Evolutionary conservation across 1,140 invertebrate species (phyloP).

Genomic region (Lucilia cuprina): DNA sequence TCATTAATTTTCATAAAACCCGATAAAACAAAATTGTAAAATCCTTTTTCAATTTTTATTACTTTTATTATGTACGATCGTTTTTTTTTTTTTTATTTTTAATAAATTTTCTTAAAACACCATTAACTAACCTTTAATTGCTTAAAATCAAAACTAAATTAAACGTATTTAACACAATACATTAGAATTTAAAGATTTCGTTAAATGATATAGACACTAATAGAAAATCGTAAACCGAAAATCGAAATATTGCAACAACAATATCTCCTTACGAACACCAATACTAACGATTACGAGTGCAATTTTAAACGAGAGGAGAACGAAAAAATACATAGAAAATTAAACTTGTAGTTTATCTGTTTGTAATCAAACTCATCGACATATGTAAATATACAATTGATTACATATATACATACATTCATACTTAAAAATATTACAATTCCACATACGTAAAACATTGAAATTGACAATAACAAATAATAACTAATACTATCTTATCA

Average conservation of each 20-base stretch:
- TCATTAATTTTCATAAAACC: too few species aligned
- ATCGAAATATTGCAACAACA: background rate
- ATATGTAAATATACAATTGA: slow-evolving; percentile 13
- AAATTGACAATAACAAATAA: background rate
- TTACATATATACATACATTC: too few species aligned
- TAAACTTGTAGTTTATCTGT: slow-evolving; percentile 15
- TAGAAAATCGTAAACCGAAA: background rate
- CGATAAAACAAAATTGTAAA: too few species aligned
- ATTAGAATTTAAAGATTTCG: slow-evolving; percentile 34
- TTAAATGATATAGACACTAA: background rate
- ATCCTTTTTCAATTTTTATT: background rate
- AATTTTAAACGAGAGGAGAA: background rate
- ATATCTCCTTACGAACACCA: background rate
- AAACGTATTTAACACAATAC: slow-evolving; percentile 6
- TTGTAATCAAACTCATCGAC: slow-evolving; percentile 31
- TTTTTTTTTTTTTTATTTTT: background rate
- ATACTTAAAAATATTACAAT: too few species aligned
- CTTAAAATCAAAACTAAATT: slow-evolving; percentile 27
- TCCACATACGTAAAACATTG: background rate
- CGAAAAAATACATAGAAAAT: background rate
- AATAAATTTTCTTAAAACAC: background rate
- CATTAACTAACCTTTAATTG: slow-evolving; percentile 13
- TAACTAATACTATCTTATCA: background rate
- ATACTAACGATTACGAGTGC: background rate
- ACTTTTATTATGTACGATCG: background rate